Conservation (phyloP, 2,888 invertebrate species). For the Lasiommata megera region DNA sequence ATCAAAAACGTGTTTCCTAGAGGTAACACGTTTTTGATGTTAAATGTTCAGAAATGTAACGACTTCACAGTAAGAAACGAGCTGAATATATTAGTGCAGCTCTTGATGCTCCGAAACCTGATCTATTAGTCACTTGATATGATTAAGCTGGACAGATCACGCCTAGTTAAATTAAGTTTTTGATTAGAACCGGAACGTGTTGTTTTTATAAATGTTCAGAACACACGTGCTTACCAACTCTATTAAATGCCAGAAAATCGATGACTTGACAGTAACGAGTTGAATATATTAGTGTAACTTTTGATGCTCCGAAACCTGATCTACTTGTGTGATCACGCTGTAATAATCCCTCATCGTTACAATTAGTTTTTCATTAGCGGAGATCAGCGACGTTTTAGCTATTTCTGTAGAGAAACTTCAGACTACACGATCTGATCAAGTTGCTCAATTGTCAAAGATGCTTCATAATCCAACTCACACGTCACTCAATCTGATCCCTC, state of each 20-base stretch:
- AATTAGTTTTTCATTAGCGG: not conserved
- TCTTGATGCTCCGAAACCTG: not conserved
- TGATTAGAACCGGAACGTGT: not conserved
- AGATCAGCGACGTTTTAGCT: not conserved
- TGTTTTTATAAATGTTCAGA: too few species aligned
- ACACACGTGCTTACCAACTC: too few species aligned
- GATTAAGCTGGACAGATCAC: slow-evolving; percentile 9
- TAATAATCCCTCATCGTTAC: slow-evolving; percentile 5
- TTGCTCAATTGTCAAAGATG: too few species aligned
- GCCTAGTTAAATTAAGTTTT: slow-evolving; percentile 11
- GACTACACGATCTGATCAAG: too few species aligned
- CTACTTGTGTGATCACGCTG: slow-evolving; percentile 19
- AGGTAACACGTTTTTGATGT: too few species aligned
- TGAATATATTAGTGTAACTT: slow-evolving; percentile 15
- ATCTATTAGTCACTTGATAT: slow-evolving; percentile 16
- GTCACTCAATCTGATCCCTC: too few species aligned
- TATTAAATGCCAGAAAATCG: too few species aligned
- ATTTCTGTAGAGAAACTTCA: too few species aligned
- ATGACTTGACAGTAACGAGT: not conserved
- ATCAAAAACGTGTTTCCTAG: too few species aligned
- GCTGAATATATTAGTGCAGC: slow-evolving; percentile 14
- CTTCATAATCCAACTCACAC: too few species aligned
- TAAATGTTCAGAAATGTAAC: too few species aligned
- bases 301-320: not conserved
- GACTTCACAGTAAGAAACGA: slow-evolving; percentile 3